phyloP scores from a whole-genome alignment of 2,113 vertebrate species.

The Nyctibius bracteatus region DNA sequence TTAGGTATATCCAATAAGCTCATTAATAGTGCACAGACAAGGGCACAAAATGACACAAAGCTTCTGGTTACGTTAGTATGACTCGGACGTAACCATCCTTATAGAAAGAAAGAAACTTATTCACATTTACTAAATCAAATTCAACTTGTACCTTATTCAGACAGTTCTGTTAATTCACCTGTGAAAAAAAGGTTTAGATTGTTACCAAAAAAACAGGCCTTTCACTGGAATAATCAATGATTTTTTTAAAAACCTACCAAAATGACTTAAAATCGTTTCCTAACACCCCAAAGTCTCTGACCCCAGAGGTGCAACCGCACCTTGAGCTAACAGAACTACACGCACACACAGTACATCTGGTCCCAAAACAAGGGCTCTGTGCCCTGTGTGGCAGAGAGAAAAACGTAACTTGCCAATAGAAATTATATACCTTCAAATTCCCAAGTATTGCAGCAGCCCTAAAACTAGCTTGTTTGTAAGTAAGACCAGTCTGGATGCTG shows the following conservation, averaged over 20 bases:
- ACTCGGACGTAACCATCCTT: neutral
- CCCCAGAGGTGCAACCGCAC: neutral
- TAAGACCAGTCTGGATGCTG: too few species aligned
- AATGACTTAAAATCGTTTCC: neutral
- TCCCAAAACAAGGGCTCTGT: neutral
- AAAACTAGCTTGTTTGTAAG: neutral
- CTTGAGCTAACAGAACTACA: neutral
- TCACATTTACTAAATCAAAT: neutral
- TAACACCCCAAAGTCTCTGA: neutral
- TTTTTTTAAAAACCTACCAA: neutral
- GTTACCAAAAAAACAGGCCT: neutral
- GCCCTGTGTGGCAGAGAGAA: too few species aligned
- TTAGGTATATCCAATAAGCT: neutral
- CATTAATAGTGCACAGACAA: neutral
- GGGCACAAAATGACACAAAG: neutral
- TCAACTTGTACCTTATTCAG: neutral
- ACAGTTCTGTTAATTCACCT: neutral
- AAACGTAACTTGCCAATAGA: neutral
- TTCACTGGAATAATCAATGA: neutral
- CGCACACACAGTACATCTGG: neutral
- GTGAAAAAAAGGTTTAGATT: neutral
- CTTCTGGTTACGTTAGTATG: neutral
- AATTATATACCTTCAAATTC: neutral
- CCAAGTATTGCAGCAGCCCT: neutral
- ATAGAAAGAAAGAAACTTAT: neutral